Base-by-base conservation (phyloP, 2,888 invertebrate species). In the Heliconius charithonia region DNA sequence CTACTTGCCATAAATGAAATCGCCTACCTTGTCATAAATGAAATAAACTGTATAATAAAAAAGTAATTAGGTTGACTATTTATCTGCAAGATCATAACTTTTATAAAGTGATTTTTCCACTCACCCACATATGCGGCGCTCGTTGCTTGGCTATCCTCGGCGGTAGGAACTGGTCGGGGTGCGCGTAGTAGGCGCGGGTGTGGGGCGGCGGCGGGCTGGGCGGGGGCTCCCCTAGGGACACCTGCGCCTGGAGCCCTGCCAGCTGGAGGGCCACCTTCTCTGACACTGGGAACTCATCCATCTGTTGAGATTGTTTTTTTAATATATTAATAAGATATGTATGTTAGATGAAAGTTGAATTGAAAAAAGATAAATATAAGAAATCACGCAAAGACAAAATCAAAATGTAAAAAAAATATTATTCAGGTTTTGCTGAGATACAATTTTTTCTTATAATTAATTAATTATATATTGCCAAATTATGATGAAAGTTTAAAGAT, bases 271-370 rank as follows among this genome's bases (percentile, higher is more conserved):
- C 98, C 76, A 99, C 98, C 91, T 98, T 98, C 93, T 98, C 98
- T 59, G 98, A 98, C 12, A 99, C 98, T 0, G 98, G 98, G 90
- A 98, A 99, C 91, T 99, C 98, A 92, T 99, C 99, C 93, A 97
- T 96, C 97, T 98, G 89, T n/a, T 9, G 25, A 37, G n/a, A 13
- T 13, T 2, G 6, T 51, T 51, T 12, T 0, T 67, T 67, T 37
- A n/a, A 66, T 32, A 4, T 37, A 22, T 12, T 32, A 19, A 32
- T 22, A 29, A 19, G 0, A 6, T 51, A 51, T 51, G 45, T 6
- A 16, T 45, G 45, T 45, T 16, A 45, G 19, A 45, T 45, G 16
- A 16, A 37, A 37, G 10, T 37, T 37, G 37, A 3, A 51, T 19
- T 51, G 7, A 7, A 51, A 51, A 7, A 51, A 51, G 19, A 19